Percentiles rank a stretch among this genome's conserved stretches.
These are phyloP conservation scores for Poecilia velifera DNA, from an alignment of 2,797 vertebrate genomes.

Conservation along the genomic window DNA sequence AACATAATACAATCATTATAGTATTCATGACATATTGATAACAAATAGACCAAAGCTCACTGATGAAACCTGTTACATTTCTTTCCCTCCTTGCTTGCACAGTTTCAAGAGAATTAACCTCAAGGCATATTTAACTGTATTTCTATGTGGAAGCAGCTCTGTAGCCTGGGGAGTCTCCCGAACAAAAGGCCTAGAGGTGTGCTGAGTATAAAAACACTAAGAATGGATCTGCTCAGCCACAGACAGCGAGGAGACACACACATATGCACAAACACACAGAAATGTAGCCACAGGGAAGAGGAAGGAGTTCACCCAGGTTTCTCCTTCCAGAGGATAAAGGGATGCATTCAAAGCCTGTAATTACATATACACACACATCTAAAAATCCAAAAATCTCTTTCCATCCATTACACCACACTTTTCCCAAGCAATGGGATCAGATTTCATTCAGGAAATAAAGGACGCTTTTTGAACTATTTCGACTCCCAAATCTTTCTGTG, in stretches of 20 bases:
- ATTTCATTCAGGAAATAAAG: constrained; percentile 47
- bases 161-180: constrained; percentile 28
- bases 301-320: constrained; percentile 67
- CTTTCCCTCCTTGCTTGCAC: constrained; percentile 11
- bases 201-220: constrained; percentile 46
- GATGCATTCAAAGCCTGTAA: constrained; percentile 73
- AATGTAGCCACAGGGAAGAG: constrained; percentile 59
- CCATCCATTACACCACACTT: constrained; percentile 63
- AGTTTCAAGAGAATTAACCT: constrained; percentile 29
- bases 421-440: constrained; percentile 61
- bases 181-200: constrained; percentile 59
- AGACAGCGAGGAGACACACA: constrained; percentile 64
- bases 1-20: neutral
- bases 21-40: neutral
- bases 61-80: constrained; percentile 19
- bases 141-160: constrained; percentile 19
- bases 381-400: constrained; percentile 72
- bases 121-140: neutral
- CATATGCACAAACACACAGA: constrained; percentile 38
- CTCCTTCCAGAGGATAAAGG: constrained; percentile 71
- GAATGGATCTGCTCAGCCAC: constrained; percentile 63
- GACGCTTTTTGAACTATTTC: constrained; percentile 45
- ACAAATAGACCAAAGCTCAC: neutral
- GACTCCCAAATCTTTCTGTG: constrained; percentile 30
- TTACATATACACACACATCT: constrained; percentile 67